phyloP scores from a whole-genome alignment of 2,797 vertebrate species.

The Monodelphis domestica region DNA sequence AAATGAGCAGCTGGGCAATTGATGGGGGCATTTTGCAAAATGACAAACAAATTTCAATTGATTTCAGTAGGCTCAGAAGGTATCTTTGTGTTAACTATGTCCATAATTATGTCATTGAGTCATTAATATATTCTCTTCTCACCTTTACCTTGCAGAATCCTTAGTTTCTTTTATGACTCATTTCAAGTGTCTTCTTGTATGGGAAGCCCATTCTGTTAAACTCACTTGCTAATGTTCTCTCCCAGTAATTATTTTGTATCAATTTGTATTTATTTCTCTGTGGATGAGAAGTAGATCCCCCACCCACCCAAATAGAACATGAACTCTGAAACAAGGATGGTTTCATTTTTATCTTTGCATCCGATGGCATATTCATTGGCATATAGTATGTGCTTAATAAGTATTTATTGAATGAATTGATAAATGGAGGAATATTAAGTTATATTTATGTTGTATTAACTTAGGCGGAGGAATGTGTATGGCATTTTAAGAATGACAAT shows the following conservation, averaged over 20 bases:
- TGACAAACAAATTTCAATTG: neutral
- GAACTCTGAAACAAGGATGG: neutral
- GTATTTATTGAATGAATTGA: neutral
- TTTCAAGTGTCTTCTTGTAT: neutral
- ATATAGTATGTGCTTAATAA: neutral
- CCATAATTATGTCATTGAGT: neutral
- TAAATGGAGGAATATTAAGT: neutral
- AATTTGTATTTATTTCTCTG: neutral
- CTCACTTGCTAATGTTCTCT: neutral
- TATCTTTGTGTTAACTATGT: neutral
- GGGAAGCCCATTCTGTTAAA: neutral
- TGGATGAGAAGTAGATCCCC: neutral
- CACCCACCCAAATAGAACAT: neutral
- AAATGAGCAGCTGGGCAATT: neutral
- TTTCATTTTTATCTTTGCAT: neutral
- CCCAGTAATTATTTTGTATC: neutral
- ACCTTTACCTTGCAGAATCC: neutral
- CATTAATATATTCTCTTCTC: neutral
- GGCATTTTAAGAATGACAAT: neutral
- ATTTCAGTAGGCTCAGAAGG: neutral
- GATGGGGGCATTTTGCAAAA: neutral
- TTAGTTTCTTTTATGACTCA: neutral
- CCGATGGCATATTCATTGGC: neutral
- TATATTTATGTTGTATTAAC: neutral
- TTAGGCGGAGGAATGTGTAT: neutral